phyloP scores from a whole-genome alignment of 2,888 invertebrate genomes.

The Lochmaea capreae region DNA sequence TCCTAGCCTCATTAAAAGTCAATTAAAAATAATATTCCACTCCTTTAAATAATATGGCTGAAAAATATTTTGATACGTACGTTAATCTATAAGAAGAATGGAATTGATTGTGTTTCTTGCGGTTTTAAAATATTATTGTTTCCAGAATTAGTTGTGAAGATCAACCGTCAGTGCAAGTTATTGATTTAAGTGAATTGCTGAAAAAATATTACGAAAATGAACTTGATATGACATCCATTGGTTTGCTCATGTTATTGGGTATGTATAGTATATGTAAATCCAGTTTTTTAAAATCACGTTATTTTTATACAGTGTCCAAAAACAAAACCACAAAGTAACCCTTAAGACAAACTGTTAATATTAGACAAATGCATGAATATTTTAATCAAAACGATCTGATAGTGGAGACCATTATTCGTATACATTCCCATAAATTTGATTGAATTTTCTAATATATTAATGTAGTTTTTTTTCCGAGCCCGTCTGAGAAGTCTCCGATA shows the following conservation, averaged over 20 bases:
- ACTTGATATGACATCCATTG: slow-evolving; percentile 58
- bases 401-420: neutral
- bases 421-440: too few species aligned
- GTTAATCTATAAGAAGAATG: neutral
- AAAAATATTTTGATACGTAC: slow-evolving; percentile 1
- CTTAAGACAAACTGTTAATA: neutral
- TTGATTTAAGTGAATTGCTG: slow-evolving; percentile 51
- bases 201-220: slow-evolving; percentile 55
- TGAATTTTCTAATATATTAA: too few species aligned
- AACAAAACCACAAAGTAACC: neutral
- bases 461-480: too few species aligned
- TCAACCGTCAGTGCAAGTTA: slow-evolving; percentile 50
- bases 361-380: too few species aligned
- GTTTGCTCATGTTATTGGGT: slow-evolving; percentile 58
- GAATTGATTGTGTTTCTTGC: neutral
- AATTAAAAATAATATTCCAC: neutral
- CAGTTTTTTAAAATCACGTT: neutral
- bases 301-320: neutral
- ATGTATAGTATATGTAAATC: slow-evolving; percentile 42
- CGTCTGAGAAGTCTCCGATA: too few species aligned
- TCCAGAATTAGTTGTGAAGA: slow-evolving; percentile 12
- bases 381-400: neutral
- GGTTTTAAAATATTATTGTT: neutral
- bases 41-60: neutral
- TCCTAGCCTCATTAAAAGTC: neutral